Percentiles rank a stretch among this genome's conserved stretches.
These are phyloP conservation scores for Pseudococcus longispinus DNA, from an alignment of 2,888 invertebrate genomes.

Conservation along the genomic window DNA sequence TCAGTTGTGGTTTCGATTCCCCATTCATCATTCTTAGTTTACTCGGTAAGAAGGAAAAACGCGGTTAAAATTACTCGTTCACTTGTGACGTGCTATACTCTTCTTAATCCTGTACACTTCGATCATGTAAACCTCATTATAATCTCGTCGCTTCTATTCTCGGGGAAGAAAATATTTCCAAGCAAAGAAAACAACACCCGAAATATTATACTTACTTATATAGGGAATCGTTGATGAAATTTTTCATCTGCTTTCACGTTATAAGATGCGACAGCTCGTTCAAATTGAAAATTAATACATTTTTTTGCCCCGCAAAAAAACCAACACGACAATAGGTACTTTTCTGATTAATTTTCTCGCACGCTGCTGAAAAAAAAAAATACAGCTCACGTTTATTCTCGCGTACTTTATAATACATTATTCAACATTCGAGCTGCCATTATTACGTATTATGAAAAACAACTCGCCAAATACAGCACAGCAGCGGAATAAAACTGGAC, in stretches of 20 bases:
- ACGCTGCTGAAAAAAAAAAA: not conserved
- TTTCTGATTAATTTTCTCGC: not conserved
- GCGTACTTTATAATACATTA: not conserved
- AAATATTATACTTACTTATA: not conserved
- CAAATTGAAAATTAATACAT: conserved; percentile 28
- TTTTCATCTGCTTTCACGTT: not conserved
- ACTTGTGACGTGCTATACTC: not conserved
- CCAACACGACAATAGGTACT: not conserved
- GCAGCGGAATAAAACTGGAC: not conserved
- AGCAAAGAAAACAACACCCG: not conserved
- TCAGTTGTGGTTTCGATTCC: conserved; percentile 20
- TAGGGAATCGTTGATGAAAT: conserved; percentile 26
- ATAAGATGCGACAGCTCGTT: conserved; percentile 32
- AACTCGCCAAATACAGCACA: not conserved
- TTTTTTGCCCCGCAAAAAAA: not conserved
- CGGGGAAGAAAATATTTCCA: not conserved
- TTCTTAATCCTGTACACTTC: conserved; percentile 16
- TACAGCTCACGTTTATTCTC: not conserved
- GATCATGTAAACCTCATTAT: conserved; percentile 32
- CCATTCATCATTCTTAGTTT: conserved; percentile 35
- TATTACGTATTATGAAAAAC: not conserved
- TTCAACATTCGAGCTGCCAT: not conserved
- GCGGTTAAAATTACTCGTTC: conserved; percentile 25
- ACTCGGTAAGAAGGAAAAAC: conserved; percentile 18
- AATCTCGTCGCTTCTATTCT: not conserved